Evolutionary conservation across 2,888 invertebrate genomes (phyloP).

Genomic region (Trichogramma evanescens): DNA sequence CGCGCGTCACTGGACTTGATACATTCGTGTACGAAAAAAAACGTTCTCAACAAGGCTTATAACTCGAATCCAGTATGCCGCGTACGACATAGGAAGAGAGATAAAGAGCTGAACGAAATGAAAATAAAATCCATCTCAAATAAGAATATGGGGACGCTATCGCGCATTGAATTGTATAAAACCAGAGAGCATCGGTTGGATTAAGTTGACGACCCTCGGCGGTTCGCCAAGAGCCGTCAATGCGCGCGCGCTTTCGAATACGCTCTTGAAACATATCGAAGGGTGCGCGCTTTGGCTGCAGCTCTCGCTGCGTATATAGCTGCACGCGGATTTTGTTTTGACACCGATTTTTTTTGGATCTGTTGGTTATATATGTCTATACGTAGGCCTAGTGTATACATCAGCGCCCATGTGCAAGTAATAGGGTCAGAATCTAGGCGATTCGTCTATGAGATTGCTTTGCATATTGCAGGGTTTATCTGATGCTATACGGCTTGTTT

Average conservation of each 20-base stretch:
- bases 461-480: not conserved
- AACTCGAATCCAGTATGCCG: not conserved
- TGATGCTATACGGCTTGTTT: no score
- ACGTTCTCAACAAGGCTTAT: not conserved
- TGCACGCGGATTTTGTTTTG: constrained; percentile 15
- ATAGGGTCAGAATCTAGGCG: not conserved
- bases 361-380: not conserved
- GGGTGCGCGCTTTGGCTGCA: not conserved
- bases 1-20: no score
- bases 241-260: constrained; percentile 10
- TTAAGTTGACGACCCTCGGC: constrained; percentile 2
- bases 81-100: not conserved
- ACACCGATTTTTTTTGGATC: constrained; percentile 11
- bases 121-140: not conserved
- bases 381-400: no score
- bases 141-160: not conserved
- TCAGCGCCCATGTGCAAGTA: not conserved
- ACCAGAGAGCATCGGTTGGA: constrained; percentile 12
- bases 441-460: constrained; percentile 5
- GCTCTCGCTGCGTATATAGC: not conserved
- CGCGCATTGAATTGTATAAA: no score
- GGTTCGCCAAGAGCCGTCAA: constrained; percentile 13
- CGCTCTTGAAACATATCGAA: not conserved
- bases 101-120: not conserved
- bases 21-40: constrained; percentile 4